phyloP scores from a whole-genome alignment of 2,113 vertebrate species.

The Phasianus colchicus region DNA sequence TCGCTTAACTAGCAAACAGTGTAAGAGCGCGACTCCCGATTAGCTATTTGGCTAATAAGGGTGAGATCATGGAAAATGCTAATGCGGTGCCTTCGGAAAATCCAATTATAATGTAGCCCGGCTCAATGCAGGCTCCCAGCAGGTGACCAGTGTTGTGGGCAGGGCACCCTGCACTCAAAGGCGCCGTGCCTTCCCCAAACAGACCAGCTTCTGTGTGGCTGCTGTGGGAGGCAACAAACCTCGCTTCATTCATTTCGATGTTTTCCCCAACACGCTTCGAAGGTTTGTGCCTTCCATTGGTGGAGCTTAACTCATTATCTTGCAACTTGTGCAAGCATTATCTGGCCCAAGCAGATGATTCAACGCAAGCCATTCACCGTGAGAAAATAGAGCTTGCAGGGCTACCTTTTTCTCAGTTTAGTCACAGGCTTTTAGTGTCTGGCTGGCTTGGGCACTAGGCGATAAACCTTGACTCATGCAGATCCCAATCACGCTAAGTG shows the following conservation, averaged over 20 bases:
- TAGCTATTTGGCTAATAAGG: conserved; percentile 64
- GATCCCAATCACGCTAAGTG: not conserved
- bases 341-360: not conserved
- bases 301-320: conserved; percentile 27
- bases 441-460: not conserved
- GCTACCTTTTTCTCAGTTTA: not conserved
- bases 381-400: conserved; percentile 31
- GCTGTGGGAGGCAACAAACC: not conserved
- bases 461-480: not conserved
- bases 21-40: conserved; percentile 8
- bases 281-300: not conserved
- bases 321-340: not conserved
- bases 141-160: conserved; percentile 42
- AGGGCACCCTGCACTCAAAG: conserved; percentile 6
- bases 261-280: not conserved
- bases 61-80: conserved; percentile 74
- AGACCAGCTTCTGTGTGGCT: conserved; percentile 14
- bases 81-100: conserved; percentile 50
- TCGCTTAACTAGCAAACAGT: conserved; percentile 14
- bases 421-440: not conserved
- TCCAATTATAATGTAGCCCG: conserved; percentile 59
- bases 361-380: not conserved
- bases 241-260: not conserved
- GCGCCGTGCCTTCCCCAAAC: not conserved
- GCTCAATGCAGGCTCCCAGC: conserved; percentile 56